phyloP scores from a whole-genome alignment of 53 echinoderm and acorn worm species.

The Holothuria scabra region DNA sequence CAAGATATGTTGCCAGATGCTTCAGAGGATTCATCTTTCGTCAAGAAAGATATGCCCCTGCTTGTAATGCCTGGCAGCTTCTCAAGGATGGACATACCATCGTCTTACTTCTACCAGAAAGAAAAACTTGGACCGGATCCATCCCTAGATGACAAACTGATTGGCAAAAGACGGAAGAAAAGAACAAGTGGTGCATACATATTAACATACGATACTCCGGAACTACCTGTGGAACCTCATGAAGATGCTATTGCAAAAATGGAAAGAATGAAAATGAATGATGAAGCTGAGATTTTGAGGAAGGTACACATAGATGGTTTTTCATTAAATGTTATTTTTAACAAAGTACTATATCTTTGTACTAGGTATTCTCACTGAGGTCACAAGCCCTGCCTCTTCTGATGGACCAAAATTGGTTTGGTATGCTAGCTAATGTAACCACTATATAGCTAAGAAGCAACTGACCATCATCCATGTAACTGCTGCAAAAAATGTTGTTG shows the following conservation, averaged over 20 bases:
- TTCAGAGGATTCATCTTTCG: conserved; percentile 33
- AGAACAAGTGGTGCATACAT: conserved; percentile 68
- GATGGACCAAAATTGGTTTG: no score
- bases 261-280: conserved; percentile 35
- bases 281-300: conserved; percentile 3
- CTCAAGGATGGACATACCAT: conserved; percentile 63
- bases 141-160: conserved; percentile 61
- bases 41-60: conserved; percentile 46
- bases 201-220: conserved; percentile 59
- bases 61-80: conserved; percentile 67
- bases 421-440: no score
- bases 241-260: background rate
- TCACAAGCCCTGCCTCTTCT: no score
- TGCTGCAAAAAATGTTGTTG: no score
- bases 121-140: conserved; percentile 45
- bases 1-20: conserved; percentile 60
- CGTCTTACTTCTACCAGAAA: conserved; percentile 58
- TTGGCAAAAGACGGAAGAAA: conserved; percentile 67
- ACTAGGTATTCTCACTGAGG: no score
- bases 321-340: no score
- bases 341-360: no score
- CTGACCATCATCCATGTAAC: no score
- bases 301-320: background rate
- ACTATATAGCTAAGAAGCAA: no score
- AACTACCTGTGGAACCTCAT: conserved; percentile 58